Evolutionary conservation across 1,140 invertebrate species (phyloP), one percentile per base, ranked within the genome.

Genomic region (Anoplolepis gracilipes): DNA sequence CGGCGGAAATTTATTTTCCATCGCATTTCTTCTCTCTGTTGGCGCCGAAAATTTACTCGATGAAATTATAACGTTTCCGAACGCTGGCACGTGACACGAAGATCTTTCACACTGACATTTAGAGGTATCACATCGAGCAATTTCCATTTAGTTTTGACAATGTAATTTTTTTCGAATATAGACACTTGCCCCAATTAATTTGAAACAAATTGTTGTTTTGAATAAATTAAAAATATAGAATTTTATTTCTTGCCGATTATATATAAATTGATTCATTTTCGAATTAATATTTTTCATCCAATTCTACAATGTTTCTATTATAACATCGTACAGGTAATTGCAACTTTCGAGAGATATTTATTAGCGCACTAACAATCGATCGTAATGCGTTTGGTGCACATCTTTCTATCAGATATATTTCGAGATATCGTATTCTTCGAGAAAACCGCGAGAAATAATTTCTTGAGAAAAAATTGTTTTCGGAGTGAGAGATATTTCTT

Each of bases 31-130:
- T 70, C 49, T 19, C 10, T 46, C 61, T 36, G 19, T 42, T 11
- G 2, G 16, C 6, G 13, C 0, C 19, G 36, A 81, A 39, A 59
- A 81, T 70, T 55, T 70, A 7, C 33, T 11, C 49, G n/a, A 13
- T 30, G 33, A 57, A 81, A 72, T 72, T 70, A 72, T 81, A 72
- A 72, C 25, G 16, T 25, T 81, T 70, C 30, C 19, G 49, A 81
- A 81, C 25, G 36, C 67, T 81, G 53, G 53, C 78, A 70, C 22
- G 25, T 81, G 49, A 55, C 65, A 6, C 36, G 33, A 42, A 30
- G 19, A 70, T 70, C 78, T 57, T 64, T 72, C 49, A 36, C 13
- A 1, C 6, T 72, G 78, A 81, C 65, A 19, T 81, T 81, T 59
- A 53, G 53, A 53, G 67, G 33, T 81, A 57, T 81, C 49, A 42